Conservation (phyloP, 2,113 vertebrate species). For the Lagopus leucura region DNA sequence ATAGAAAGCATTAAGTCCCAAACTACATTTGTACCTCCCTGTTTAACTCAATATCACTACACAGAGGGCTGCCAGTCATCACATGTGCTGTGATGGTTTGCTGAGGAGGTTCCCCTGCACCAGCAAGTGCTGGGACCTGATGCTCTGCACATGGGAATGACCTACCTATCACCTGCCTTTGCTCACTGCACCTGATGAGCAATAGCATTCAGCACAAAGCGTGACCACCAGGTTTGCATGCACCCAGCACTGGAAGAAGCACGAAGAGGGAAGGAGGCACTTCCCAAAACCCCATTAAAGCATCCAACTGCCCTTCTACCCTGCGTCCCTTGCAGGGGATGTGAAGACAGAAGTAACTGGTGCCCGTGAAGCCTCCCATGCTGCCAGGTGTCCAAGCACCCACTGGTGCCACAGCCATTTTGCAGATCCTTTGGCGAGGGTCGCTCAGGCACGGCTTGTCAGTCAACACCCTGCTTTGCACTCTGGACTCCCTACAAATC, state of each 20-base stretch:
- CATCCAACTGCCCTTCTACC: not conserved
- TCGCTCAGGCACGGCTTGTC: rapidly evolving
- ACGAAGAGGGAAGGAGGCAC: rapidly evolving
- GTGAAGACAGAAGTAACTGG: not conserved
- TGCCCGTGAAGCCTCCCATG: rapidly evolving
- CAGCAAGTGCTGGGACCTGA: not conserved
- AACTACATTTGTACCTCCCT: not conserved
- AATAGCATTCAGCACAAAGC: rapidly evolving
- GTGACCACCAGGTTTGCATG: rapidly evolving
- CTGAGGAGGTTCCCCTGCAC: not conserved
- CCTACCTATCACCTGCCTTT: too few relatives aligned
- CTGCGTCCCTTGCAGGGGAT: not conserved
- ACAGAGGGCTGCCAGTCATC: rapidly evolving
- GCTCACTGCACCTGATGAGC: not conserved
- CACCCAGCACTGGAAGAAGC: not conserved
- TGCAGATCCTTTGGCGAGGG: rapidly evolving
- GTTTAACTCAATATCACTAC: not conserved
- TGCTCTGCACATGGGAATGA: rapidly evolving
- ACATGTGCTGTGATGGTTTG: rapidly evolving
- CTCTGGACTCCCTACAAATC: not conserved
- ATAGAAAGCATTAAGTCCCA: not conserved
- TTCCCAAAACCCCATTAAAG: not conserved
- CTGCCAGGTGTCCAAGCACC: rapidly evolving
- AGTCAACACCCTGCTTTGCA: not conserved
- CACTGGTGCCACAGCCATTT: too few relatives aligned